phyloP scores from a whole-genome alignment of 1,140 invertebrate genomes.

The Piezodorus guildinii region DNA sequence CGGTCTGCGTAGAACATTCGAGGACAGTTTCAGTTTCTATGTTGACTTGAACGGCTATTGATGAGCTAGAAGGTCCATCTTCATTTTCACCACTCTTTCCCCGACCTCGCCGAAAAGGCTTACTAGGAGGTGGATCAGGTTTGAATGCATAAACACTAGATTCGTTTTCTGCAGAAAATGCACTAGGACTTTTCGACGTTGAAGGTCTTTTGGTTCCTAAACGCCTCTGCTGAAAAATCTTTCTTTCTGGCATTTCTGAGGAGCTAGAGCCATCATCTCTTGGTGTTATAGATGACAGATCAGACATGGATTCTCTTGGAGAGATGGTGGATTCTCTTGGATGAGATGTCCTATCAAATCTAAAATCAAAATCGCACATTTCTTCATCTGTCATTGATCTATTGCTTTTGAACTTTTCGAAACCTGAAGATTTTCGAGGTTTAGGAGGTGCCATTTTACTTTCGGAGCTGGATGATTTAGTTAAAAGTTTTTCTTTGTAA shows the following conservation, averaged over 20 bases:
- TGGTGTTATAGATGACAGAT: slow-evolving; percentile 23
- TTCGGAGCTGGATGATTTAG: not conserved
- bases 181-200: slow-evolving; percentile 42
- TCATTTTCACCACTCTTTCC: slow-evolving; percentile 23
- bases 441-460: slow-evolving; percentile 12
- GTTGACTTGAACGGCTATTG: slow-evolving; percentile 48
- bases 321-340: slow-evolving; percentile 10
- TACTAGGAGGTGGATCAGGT: slow-evolving; percentile 40
- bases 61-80: slow-evolving; percentile 31
- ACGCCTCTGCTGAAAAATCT: slow-evolving; percentile 38
- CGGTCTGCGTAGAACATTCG: slow-evolving; percentile 43
- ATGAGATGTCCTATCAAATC: slow-evolving; percentile 22
- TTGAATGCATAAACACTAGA: slow-evolving; percentile 60
- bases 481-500: slow-evolving; percentile 24
- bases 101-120: slow-evolving; percentile 41
- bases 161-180: slow-evolving; percentile 56
- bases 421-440: slow-evolving; percentile 12
- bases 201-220: slow-evolving; percentile 27
- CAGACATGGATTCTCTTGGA: slow-evolving; percentile 21
- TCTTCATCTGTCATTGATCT: slow-evolving; percentile 25
- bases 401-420: slow-evolving; percentile 8
- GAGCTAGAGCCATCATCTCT: slow-evolving; percentile 27
- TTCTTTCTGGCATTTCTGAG: slow-evolving; percentile 35
- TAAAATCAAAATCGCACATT: slow-evolving; percentile 25
- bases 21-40: slow-evolving; percentile 30